Conservation (phyloP, 2,797 vertebrate species). For the Schizopygopsis malacanthus region DNA sequence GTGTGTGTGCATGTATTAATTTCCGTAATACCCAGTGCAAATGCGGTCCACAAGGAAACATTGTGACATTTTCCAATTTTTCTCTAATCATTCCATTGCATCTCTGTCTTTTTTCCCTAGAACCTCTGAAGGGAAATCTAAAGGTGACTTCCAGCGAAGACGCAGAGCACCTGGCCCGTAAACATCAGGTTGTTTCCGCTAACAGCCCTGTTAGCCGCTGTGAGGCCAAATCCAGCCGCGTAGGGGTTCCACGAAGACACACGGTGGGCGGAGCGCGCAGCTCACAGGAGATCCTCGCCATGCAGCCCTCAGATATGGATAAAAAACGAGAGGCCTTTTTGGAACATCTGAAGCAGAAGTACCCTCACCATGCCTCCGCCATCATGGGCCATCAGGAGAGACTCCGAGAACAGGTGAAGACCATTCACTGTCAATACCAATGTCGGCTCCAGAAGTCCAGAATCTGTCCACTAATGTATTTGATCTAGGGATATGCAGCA, state of each 20-base stretch:
- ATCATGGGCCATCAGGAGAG: conserved; percentile 98
- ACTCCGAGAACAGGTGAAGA: conserved; percentile 92
- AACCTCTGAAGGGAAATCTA: conserved; percentile 85
- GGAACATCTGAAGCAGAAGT: conserved; percentile 96
- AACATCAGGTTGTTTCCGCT: conserved; percentile 78
- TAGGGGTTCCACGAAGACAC: conserved; percentile 85
- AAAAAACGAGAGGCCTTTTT: conserved; percentile 97
- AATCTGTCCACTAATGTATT: background rate
- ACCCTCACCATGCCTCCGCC: conserved; percentile 94
- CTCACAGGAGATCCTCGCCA: conserved; percentile 92
- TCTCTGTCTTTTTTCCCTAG: conserved; percentile 68
- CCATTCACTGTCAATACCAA: background rate
- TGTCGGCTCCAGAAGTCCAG: background rate
- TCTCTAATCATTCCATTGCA: background rate
- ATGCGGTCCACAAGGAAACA: no score
- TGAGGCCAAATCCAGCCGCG: conserved; percentile 81
- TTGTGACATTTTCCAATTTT: background rate
- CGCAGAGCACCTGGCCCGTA: conserved; percentile 82
- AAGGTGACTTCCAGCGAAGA: conserved; percentile 88
- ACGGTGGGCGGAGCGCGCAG: conserved; percentile 92
- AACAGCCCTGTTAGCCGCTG: conserved; percentile 62
- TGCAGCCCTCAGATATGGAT: conserved; percentile 96
- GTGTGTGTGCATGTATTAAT: background rate
- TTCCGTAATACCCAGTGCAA: background rate
- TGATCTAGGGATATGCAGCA: background rate